phyloP scores from a whole-genome alignment of 2,888 invertebrate genomes.

The Micoletzkya japonica region DNA sequence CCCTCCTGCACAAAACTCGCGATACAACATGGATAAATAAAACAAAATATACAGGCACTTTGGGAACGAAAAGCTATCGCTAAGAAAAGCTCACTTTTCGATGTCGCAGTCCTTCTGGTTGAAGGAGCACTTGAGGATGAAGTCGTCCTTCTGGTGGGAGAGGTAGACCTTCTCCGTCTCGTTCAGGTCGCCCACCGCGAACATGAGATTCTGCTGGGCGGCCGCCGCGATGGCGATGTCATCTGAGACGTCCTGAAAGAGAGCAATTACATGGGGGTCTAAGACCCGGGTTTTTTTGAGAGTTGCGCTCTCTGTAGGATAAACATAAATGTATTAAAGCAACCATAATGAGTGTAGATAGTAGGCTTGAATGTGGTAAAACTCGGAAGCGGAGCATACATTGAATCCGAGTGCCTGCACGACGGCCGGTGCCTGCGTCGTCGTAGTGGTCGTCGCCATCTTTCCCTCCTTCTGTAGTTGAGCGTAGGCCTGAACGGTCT shows the following conservation, averaged over 20 bases:
- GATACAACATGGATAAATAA: background rate
- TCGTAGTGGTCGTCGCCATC: slow-evolving; percentile 53
- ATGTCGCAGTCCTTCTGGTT: slow-evolving; percentile 63
- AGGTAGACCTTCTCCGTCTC: slow-evolving; percentile 43
- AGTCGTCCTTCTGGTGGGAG: slow-evolving; percentile 58
- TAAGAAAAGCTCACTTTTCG: slow-evolving; percentile 44
- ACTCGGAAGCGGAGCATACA: slow-evolving; percentile 31
- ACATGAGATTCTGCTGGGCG: slow-evolving; percentile 62
- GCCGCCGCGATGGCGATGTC: slow-evolving; percentile 61
- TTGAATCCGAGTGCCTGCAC: slow-evolving; percentile 56
- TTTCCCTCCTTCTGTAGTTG: slow-evolving; percentile 26
- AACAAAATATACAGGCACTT: background rate
- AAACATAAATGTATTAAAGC: background rate
- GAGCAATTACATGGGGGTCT: background rate
- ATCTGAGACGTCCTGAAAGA: slow-evolving; percentile 60
- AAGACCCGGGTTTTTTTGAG: background rate
- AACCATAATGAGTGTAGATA: background rate
- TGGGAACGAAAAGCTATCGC: background rate
- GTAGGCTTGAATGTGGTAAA: background rate
- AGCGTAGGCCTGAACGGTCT: slow-evolving; percentile 2
- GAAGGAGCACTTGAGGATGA: slow-evolving; percentile 63
- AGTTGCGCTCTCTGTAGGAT: no score
- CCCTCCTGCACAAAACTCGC: background rate
- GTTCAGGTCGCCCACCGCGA: slow-evolving; percentile 60
- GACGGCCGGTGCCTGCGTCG: slow-evolving; percentile 59